Evolutionary conservation across 1,140 invertebrate species (phyloP).

Genomic region (Orius insidiosus): DNA sequence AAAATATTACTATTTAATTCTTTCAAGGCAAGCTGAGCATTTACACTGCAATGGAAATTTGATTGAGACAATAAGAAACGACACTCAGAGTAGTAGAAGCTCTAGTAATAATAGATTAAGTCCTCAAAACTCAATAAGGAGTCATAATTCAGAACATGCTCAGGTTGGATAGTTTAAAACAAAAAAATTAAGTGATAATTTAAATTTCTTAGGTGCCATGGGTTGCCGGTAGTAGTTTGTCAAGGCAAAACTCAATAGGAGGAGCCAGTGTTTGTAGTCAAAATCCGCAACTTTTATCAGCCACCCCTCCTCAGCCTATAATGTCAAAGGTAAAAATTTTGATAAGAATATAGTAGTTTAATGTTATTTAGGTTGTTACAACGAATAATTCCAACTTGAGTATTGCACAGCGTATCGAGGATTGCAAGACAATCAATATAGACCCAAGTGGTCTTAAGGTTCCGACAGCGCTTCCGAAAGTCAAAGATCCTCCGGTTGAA

Average conservation of each 20-base stretch:
- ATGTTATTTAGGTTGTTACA: conserved; percentile 10
- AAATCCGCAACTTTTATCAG: conserved; percentile 11
- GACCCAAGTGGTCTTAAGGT: neutral
- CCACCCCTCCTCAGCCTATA: conserved; percentile 6
- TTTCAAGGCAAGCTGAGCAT: conserved; percentile 31
- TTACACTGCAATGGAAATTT: conserved; percentile 51
- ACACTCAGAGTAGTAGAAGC: conserved; percentile 40
- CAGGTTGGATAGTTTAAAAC: no score
- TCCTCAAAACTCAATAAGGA: conserved; percentile 50
- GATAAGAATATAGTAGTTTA: neutral
- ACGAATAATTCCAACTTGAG: conserved; percentile 15
- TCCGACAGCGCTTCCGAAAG: conserved; percentile 14
- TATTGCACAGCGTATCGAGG: conserved; percentile 13
- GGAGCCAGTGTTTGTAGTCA: conserved; percentile 19
- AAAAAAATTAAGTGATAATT: neutral
- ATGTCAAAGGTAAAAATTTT: conserved; percentile 2
- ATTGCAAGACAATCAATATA: conserved; percentile 16
- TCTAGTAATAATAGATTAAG: conserved; percentile 40
- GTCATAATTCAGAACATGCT: conserved; percentile 18
- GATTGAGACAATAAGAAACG: conserved; percentile 38
- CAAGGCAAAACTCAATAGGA: conserved; percentile 28
- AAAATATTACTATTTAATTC: neutral
- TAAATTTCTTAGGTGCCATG: conserved; percentile 28
- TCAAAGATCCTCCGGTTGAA: conserved; percentile 16
- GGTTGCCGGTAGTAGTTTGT: conserved; percentile 24